A percentile compares a stretch with the other conserved stretches of the same genome.
Conservation (phyloP, 1,140 invertebrate species). For the Drosophila jambulina region DNA sequence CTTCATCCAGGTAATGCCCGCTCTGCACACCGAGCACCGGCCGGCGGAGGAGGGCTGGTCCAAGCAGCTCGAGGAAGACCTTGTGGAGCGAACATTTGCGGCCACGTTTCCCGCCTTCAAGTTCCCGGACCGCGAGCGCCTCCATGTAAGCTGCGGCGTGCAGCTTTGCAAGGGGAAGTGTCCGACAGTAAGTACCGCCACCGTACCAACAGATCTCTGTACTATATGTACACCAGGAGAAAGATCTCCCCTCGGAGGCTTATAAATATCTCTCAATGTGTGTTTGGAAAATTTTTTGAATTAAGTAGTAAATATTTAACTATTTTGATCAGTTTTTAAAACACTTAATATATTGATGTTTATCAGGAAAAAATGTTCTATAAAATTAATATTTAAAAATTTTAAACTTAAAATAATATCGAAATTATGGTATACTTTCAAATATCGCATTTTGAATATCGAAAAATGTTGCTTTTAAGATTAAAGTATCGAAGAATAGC, state of each 20-base stretch:
- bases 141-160: constrained; percentile 89
- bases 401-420: too few relatives aligned
- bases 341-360: too few relatives aligned
- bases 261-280: neutral
- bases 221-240: neutral
- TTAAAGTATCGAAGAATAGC: too few relatives aligned
- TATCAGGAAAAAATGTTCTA: too few relatives aligned
- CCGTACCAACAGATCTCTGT: neutral
- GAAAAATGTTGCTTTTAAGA: too few relatives aligned
- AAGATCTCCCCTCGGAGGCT: neutral
- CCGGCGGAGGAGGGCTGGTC: constrained; percentile 84
- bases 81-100: constrained; percentile 83
- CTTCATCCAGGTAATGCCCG: constrained; percentile 84
- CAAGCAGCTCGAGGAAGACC: constrained; percentile 82
- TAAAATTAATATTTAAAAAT: too few relatives aligned
- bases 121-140: constrained; percentile 90
- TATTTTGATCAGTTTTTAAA: too few relatives aligned
- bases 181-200: constrained; percentile 85
- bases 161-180: constrained; percentile 89
- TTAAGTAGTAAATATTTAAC: too few relatives aligned
- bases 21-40: constrained; percentile 65
- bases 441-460: too few relatives aligned
- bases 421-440: too few relatives aligned
- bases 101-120: constrained; percentile 92
- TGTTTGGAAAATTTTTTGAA: too few relatives aligned